phyloP scores from a whole-genome alignment of 2,888 invertebrate species.

The Deroplatys truncata region DNA sequence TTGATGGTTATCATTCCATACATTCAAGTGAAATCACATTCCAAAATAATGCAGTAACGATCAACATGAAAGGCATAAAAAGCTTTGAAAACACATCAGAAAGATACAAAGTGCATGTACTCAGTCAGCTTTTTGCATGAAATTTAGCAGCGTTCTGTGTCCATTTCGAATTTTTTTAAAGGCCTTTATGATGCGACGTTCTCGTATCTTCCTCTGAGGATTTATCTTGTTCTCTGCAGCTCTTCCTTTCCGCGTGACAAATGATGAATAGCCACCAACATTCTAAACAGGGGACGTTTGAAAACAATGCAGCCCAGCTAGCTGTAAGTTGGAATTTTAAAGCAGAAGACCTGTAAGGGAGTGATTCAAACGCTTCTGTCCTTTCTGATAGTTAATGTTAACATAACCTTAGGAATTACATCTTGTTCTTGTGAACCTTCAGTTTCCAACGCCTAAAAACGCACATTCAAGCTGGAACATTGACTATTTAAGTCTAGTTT shows the following conservation, averaged over 20 bases:
- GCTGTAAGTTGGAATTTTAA: not conserved
- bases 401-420: not conserved
- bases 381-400: not conserved
- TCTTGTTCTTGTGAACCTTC: no score
- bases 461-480: no score
- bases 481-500: no score
- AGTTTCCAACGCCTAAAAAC: no score
- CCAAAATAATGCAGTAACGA: no score
- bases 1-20: no score
- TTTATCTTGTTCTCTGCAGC: not conserved
- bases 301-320: not conserved
- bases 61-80: no score
- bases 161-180: not conserved
- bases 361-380: not conserved
- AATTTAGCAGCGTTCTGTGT: not conserved
- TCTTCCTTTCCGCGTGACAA: not conserved
- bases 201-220: not conserved
- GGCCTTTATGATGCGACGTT: not conserved
- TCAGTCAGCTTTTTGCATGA: not conserved
- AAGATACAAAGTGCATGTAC: not conserved
- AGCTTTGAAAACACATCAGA: no score
- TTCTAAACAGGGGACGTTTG: not conserved
- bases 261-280: not conserved
- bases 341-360: not conserved
- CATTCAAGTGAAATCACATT: no score